A percentile compares a stretch with the other conserved stretches of the same genome.
Evolutionary conservation across 2,888 invertebrate genomes (phyloP).

Genomic region (Drosophila ezoana): DNA sequence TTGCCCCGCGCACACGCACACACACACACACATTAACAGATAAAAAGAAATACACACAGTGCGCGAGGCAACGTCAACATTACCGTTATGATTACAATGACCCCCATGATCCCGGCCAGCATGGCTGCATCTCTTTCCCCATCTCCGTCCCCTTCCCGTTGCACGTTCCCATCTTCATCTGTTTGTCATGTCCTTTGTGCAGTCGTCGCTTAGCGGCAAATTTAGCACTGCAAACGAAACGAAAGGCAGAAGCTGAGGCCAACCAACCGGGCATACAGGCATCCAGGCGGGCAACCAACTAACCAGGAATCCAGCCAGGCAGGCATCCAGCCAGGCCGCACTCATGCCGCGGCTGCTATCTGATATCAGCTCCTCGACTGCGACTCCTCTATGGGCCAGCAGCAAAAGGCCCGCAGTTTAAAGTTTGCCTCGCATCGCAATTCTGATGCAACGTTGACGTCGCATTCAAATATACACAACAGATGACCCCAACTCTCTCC

Average conservation of each 20-base stretch:
- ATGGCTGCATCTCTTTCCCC: constrained; percentile 8
- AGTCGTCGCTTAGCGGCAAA: constrained; percentile 61
- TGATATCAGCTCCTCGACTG: constrained; percentile 27
- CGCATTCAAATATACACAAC: constrained; percentile 57
- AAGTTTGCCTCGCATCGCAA: constrained; percentile 26
- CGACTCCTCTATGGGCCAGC: constrained; percentile 11
- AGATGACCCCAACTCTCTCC: constrained; percentile 7
- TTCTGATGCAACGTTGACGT: constrained; percentile 53
- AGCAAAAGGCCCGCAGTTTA: constrained; percentile 47
- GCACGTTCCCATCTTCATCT: constrained; percentile 10
- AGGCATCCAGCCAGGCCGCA: constrained; percentile 12
- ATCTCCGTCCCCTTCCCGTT: neutral
- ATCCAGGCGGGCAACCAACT: constrained; percentile 3
- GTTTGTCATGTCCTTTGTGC: constrained; percentile 57
- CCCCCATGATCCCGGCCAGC: constrained; percentile 65
- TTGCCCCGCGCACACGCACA: neutral
- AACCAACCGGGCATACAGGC: constrained; percentile 20
- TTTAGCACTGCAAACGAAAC: constrained; percentile 51
- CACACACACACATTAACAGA: neutral
- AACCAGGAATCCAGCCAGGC: constrained; percentile 3
- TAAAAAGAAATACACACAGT: constrained; percentile 5
- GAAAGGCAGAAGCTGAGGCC: constrained; percentile 20
- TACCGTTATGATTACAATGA: constrained; percentile 75
- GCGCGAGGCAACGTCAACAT: constrained; percentile 50
- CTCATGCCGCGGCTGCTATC: constrained; percentile 14